phyloP scores from a whole-genome alignment of 1,140 invertebrate species.

The Eupristina koningsbergeri region DNA sequence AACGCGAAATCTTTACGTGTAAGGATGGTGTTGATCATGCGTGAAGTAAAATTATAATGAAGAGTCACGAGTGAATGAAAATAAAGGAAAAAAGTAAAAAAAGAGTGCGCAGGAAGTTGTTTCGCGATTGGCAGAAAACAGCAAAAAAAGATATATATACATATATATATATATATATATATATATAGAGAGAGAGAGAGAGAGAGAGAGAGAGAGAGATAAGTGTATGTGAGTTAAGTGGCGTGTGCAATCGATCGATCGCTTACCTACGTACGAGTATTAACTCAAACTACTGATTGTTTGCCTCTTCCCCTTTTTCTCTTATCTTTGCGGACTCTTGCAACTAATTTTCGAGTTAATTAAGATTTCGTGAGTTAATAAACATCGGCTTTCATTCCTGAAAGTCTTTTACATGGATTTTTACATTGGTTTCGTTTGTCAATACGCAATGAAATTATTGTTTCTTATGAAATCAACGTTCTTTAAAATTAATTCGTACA shows the following conservation, averaged over 20 bases:
- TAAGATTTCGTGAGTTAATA: constrained; percentile 4
- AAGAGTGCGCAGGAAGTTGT: background rate
- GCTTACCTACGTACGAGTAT: background rate
- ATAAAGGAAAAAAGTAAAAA: background rate
- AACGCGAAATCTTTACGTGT: background rate
- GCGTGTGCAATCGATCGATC: constrained; percentile 27
- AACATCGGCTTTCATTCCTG: background rate
- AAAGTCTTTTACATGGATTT: background rate
- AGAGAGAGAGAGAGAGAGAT: no score
- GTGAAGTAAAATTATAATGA: constrained; percentile 10
- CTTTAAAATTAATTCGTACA: no score
- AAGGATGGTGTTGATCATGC: constrained; percentile 1
- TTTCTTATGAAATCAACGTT: background rate
- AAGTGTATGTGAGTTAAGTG: background rate
- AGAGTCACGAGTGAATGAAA: background rate
- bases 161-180: no score
- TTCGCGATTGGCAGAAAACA: background rate
- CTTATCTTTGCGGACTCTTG: background rate
- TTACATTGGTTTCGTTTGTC: background rate
- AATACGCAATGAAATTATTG: background rate
- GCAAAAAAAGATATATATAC: no score
- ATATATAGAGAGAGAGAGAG: no score
- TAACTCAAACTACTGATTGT: constrained; percentile 9
- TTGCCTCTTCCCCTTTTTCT: background rate
- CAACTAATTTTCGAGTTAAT: constrained; percentile 10